Evolutionary conservation across 2,113 vertebrate species (phyloP).

Genomic region (Gymnocephalus cernua): DNA sequence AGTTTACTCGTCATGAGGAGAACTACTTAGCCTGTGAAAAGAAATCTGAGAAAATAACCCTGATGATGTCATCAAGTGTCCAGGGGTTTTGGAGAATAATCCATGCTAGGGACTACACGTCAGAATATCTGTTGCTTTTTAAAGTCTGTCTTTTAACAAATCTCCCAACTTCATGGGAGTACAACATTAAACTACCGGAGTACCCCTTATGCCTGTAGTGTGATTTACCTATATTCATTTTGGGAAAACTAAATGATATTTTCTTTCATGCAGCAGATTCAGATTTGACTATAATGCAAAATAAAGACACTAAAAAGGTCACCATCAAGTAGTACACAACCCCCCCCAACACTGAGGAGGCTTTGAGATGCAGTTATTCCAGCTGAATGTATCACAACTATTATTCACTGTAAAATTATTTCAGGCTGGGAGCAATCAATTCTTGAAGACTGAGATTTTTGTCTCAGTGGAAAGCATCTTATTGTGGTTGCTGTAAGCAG

Average conservation of each 20-base stretch:
- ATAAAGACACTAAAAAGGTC: background rate
- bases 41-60: too few relatives aligned
- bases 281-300: background rate
- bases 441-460: background rate
- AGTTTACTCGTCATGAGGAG: background rate
- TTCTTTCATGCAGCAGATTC: background rate
- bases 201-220: background rate
- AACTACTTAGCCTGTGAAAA: background rate
- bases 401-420: slow-evolving; percentile 1
- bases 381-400: background rate
- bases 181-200: background rate
- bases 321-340: background rate
- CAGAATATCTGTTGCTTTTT: background rate
- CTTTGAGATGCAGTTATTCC: background rate
- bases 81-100: background rate
- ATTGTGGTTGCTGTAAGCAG: slow-evolving; percentile 6
- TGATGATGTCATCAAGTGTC: background rate
- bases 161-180: background rate
- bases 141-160: background rate
- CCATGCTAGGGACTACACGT: background rate
- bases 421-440: background rate
- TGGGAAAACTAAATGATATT: background rate
- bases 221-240: background rate
- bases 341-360: background rate
- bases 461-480: background rate